These are phyloP conservation scores for Poeciliopsis gracilis DNA, from an alignment of 2,797 vertebrate genomes.

Conservation along the genomic window DNA sequence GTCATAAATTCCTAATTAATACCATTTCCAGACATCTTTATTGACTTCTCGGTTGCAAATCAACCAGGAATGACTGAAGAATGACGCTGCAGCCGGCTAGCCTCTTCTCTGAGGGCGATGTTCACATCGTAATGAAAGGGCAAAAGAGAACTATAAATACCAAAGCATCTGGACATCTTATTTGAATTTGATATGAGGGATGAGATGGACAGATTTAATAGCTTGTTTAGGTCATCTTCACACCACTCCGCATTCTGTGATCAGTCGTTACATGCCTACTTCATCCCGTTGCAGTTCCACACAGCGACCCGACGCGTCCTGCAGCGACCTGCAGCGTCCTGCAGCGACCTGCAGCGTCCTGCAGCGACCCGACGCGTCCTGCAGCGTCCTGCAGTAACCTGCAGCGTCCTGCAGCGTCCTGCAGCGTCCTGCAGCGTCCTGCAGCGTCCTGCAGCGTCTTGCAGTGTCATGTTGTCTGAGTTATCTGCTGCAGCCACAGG, in stretches of 20 bases:
- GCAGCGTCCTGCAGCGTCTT: no score
- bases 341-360: no score
- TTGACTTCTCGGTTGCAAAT: slow-evolving; percentile 68
- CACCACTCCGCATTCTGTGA: background rate
- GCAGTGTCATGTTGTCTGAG: slow-evolving; percentile 2
- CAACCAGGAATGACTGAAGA: slow-evolving; percentile 49
- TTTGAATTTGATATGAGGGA: slow-evolving; percentile 59
- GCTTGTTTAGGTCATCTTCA: slow-evolving; percentile 25
- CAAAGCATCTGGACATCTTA: slow-evolving; percentile 52
- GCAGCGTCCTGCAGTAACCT: no score
- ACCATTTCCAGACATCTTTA: slow-evolving; percentile 63
- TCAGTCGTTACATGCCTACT: slow-evolving; percentile 3
- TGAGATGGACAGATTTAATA: slow-evolving; percentile 29
- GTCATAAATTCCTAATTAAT: slow-evolving; percentile 70
- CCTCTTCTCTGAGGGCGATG: slow-evolving; percentile 52
- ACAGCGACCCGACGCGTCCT: background rate
- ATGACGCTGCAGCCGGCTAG: slow-evolving; percentile 32
- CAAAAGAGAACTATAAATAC: slow-evolving; percentile 63
- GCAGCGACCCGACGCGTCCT: background rate
- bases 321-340: no score
- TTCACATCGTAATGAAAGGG: slow-evolving; percentile 57
- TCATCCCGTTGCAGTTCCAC: slow-evolving; percentile 2
- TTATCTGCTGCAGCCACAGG: slow-evolving; percentile 60
- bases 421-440: no score
- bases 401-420: no score